Evolutionary conservation across 2,113 vertebrate genomes (phyloP), one percentile per base, ranked within the genome.

Genomic region (Gavia stellata): DNA sequence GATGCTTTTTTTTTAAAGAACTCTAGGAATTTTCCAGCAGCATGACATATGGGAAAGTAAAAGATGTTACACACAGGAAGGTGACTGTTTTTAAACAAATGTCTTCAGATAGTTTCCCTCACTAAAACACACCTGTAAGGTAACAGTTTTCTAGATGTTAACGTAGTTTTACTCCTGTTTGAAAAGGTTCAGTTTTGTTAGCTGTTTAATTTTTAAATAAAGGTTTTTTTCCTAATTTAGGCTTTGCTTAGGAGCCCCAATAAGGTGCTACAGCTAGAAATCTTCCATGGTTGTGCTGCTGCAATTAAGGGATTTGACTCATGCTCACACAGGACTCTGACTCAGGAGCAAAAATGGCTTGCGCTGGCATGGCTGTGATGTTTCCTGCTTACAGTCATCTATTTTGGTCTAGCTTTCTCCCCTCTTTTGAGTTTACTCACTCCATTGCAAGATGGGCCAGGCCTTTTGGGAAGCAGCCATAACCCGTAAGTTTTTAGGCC

Each of bases 261-360:
- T 58, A 88, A 85, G 34, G 58, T 80, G 15, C 15, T 68, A 38
- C 29, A 73, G 49, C 58, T 74, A 65, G 53, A 80, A 88, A 82
- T 55, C 36, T 94, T 71, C 40, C 3, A 1, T 58, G 49, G 20
- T 42, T 80, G 36, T 90, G 34, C 56, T 94, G 86, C 73, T 70
- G 89, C 65, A 81, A 15, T 79, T 74, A 79, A 86, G 56, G 68
- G 42, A 40, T 91, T 97, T 96, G 91, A 92, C 91, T 96, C 86
- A 95, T 45, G 19, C 72, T 88, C 68, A 72, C 74, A 93, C 31
- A 82, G 90, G 31, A 82, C 53, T 93, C 74, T 96, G 92, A 88
- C 84, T 96, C 84, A 86, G 58, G 84, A 90, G 58, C 49, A 82
- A 42, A 87, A 91, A 65, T 15, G 62, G 74, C 53, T 87, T 93